Base-by-base conservation (phyloP, 2,797 vertebrate species). In the Enteromius treurensis region DNA sequence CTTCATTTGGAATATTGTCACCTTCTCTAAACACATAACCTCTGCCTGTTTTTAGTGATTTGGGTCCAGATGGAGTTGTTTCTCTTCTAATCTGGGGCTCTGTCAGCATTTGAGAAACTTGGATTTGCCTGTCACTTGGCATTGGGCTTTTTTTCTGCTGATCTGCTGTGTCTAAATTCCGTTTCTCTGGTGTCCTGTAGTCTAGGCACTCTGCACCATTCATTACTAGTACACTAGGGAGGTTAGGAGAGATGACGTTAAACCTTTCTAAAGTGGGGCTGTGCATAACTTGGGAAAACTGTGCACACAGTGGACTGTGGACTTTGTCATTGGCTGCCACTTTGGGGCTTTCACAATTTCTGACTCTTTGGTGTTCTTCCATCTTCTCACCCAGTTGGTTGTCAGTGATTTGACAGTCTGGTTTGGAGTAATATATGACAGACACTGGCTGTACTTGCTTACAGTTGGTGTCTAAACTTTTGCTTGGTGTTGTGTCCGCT, bases 201-300 rank as follows among this genome's bases (percentile, higher is more conserved):
- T 95, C 94, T 81, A 94, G 87, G 85, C 93, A 94, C 78, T 95
- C 94, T 21, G 92, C 75, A 37, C 92, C 91, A 5, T 93, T 95
- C 93, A 95, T 93, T 86, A 95, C 94, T 0, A 96, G 87, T 71
- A 95, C 94, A 17, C 92, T 95, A 77, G 94, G 94, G 40, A 92
- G 90, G 26, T 89, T 71, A 3, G 92, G 89, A 86, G 88, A 83
- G 0, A 89, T 45, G 71, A 88, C 84, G 9, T 92, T 88, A 1
- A 89, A 88, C 86, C 91, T 91, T 37, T 89, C 77, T 74, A 91
- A 90, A 5, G 87, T 88, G 45, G 91, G 86, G 0, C 87, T 91
- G 81, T 86, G 86, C 40, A 77, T 90, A 77, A 88, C 87, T 86
- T 80, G 84, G 11, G 85, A 82, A 79, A 90, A 88, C 82, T 88